Evolutionary conservation across 2,888 invertebrate species (phyloP).

Genomic region (Pocota personata): DNA sequence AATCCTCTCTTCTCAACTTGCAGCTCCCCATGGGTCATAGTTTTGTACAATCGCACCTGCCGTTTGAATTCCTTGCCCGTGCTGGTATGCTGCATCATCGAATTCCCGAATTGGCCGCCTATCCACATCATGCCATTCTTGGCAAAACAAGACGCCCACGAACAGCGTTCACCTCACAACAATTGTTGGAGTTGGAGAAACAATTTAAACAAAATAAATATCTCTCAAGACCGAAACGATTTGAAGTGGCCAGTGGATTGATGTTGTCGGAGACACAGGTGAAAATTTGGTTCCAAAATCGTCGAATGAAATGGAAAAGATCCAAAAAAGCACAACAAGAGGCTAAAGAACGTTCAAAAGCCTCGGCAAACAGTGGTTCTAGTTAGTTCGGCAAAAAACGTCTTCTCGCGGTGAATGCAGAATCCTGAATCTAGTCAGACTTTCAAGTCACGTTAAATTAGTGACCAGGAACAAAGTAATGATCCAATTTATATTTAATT

Average conservation of each 20-base stretch:
- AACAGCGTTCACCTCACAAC: slow-evolving; percentile 98
- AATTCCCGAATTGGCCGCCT: slow-evolving; percentile 92
- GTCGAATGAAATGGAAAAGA: slow-evolving; percentile 99
- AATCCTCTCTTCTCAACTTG: slow-evolving; percentile 65
- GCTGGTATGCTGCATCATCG: slow-evolving; percentile 96
- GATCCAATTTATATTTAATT: slow-evolving; percentile 7
- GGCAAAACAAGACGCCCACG: slow-evolving; percentile 96
- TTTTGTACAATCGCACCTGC: slow-evolving; percentile 83
- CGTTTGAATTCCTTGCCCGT: slow-evolving; percentile 94
- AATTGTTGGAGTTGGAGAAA: slow-evolving; percentile 97
- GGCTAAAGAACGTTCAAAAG: slow-evolving; percentile 85
- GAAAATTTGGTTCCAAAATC: slow-evolving; percentile 99
- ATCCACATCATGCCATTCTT: slow-evolving; percentile 89
- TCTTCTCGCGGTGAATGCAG: background rate
- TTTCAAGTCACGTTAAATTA: slow-evolving; percentile 22
- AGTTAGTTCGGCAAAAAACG: slow-evolving; percentile 52
- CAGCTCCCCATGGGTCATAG: slow-evolving; percentile 83
- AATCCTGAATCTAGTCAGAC: slow-evolving; percentile 65
- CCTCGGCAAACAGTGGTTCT: slow-evolving; percentile 49
- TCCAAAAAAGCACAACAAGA: slow-evolving; percentile 98
- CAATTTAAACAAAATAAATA: slow-evolving; percentile 99
- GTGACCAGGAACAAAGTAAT: slow-evolving; percentile 23
- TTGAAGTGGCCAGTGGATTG: slow-evolving; percentile 98
- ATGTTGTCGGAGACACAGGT: slow-evolving; percentile 99
- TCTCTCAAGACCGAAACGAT: slow-evolving; percentile 97